phyloP scores from a whole-genome alignment of 2,797 vertebrate species.

The Pagetopsis macropterus region DNA sequence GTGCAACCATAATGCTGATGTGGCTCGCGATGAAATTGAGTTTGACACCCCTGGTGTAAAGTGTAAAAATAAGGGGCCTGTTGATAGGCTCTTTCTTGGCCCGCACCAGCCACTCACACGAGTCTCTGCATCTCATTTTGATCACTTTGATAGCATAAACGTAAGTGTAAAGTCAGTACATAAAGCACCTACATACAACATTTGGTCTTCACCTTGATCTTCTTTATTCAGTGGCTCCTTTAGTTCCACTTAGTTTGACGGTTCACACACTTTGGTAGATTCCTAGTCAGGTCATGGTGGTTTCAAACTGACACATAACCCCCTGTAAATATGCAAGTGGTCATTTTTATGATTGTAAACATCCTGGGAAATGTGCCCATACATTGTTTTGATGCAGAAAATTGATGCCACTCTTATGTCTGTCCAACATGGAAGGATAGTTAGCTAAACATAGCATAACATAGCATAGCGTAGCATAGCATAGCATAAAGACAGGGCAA shows the following conservation, averaged over 20 bases:
- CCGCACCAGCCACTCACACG: not conserved
- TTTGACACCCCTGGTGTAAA: not conserved
- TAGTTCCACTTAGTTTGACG: too few relatives aligned
- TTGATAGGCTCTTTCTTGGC: not conserved
- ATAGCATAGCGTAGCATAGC: too few relatives aligned
- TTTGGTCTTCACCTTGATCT: too few relatives aligned
- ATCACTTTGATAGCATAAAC: not conserved
- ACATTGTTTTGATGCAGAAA: not conserved
- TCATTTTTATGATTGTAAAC: not conserved
- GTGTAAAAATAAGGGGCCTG: not conserved
- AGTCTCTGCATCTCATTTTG: not conserved
- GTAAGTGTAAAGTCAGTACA: not conserved
- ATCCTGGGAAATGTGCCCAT: not conserved
- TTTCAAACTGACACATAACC: not conserved
- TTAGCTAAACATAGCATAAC: too few relatives aligned
- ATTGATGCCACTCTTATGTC: not conserved
- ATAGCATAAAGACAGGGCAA: too few relatives aligned
- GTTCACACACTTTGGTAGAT: too few relatives aligned
- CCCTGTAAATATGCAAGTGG: too few relatives aligned
- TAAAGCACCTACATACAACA: too few relatives aligned
- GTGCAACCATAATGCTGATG: too few relatives aligned
- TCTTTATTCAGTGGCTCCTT: too few relatives aligned
- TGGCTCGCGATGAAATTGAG: too few relatives aligned
- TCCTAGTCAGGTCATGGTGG: not conserved
- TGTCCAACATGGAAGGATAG: too few relatives aligned